Conservation (phyloP, 2,888 invertebrate species). For the Bimastos eiseni region DNA sequence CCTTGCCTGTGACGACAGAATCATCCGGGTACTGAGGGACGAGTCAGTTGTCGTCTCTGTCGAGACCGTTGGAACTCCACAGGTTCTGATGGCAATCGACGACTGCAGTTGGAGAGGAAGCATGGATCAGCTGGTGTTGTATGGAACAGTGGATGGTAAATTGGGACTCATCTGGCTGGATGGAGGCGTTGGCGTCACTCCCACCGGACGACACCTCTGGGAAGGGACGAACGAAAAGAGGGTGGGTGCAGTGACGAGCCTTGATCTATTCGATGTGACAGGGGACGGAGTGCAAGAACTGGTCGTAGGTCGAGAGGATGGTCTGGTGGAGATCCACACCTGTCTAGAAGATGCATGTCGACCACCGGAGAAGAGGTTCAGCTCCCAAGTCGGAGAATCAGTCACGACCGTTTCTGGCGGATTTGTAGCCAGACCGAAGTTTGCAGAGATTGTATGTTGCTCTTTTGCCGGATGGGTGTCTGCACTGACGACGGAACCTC, state of each 20-base stretch:
- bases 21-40: not conserved
- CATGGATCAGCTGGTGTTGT: not conserved
- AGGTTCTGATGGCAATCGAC: not conserved
- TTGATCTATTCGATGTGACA: not conserved
- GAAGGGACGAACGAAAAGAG: not conserved
- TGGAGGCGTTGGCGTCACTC: not conserved
- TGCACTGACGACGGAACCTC: not conserved
- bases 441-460: not conserved
- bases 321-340: not conserved
- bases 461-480: not conserved
- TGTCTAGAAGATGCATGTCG: not conserved
- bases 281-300: not conserved
- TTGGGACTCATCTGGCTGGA: not conserved
- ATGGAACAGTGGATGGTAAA: not conserved
- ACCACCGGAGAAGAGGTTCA: not conserved
- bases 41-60: not conserved
- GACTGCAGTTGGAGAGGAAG: not conserved
- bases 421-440: not conserved
- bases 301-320: not conserved
- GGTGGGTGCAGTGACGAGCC: not conserved
- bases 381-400: not conserved
- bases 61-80: not conserved
- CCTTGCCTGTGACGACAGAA: not conserved
- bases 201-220: constrained; percentile 20
- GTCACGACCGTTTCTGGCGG: not conserved